Evolutionary conservation across 2,113 vertebrate genomes (phyloP).

Genomic region (Microcebus murinus): DNA sequence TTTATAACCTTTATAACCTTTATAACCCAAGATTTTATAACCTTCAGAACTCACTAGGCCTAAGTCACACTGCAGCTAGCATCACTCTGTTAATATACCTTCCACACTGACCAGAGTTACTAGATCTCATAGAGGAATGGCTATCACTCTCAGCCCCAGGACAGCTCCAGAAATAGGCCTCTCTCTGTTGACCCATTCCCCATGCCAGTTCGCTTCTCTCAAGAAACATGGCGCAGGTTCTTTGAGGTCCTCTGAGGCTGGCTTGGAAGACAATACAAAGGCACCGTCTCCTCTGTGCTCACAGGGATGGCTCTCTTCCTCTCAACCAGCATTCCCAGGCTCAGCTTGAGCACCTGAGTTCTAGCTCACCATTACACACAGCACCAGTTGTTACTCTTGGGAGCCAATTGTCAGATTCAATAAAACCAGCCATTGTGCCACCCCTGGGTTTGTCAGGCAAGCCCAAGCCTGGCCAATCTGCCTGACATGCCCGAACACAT

Average conservation of each 20-base stretch:
- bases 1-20: not conserved
- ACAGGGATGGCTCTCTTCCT: accelerated
- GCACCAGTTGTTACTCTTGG: not conserved
- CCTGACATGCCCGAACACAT: not conserved
- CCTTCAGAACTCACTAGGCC: not conserved
- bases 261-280: not conserved
- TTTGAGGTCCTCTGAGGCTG: not conserved
- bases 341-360: not conserved
- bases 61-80: not conserved
- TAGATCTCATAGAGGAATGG: accelerated
- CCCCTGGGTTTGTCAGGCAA: not conserved
- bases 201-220: not conserved
- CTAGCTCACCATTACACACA: not conserved
- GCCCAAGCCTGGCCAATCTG: not conserved
- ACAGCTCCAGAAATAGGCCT: not conserved
- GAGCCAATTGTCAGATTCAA: not conserved
- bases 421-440: not conserved
- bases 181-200: not conserved
- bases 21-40: not conserved
- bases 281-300: not conserved
- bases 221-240: accelerated
- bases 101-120: not conserved
- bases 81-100: accelerated
- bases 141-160: not conserved
- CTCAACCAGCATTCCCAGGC: not conserved